Evolutionary conservation across 1,140 invertebrate species (phyloP).

Genomic region (Sinella curviseta): DNA sequence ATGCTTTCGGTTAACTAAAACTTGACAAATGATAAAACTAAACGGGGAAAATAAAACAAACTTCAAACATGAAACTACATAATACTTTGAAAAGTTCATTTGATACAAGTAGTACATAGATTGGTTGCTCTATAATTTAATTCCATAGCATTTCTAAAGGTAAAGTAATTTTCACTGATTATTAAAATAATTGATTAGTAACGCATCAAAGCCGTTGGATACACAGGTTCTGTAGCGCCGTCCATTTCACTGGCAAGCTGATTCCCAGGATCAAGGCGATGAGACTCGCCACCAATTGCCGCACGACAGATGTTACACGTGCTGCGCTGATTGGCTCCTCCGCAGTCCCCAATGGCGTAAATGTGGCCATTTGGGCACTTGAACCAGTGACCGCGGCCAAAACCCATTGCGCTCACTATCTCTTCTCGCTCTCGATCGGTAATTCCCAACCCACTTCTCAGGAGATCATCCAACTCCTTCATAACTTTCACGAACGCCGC

Average conservation of each 20-base stretch:
- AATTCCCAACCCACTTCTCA: slow-evolving; percentile 53
- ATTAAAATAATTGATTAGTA: too few species aligned
- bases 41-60: too few species aligned
- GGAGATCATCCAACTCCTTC: slow-evolving; percentile 38
- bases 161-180: too few species aligned
- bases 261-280: slow-evolving; percentile 60
- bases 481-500: background rate
- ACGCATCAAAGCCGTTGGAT: slow-evolving; percentile 48
- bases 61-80: too few species aligned
- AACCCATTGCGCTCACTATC: slow-evolving; percentile 57
- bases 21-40: too few species aligned
- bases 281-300: slow-evolving; percentile 64
- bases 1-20: too few species aligned
- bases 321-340: slow-evolving; percentile 63
- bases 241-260: slow-evolving; percentile 63
- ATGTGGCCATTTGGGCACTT: slow-evolving; percentile 73
- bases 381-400: slow-evolving; percentile 63
- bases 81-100: too few species aligned
- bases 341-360: slow-evolving; percentile 72
- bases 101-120: too few species aligned
- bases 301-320: slow-evolving; percentile 66
- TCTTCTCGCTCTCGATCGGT: slow-evolving; percentile 54
- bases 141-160: too few species aligned
- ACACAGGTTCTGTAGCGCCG: slow-evolving; percentile 58
- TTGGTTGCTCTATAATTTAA: too few species aligned